Evolutionary conservation across 2,888 invertebrate species (phyloP), one percentile per base, ranked within the genome.

Genomic region (Drosophila pegasa): DNA sequence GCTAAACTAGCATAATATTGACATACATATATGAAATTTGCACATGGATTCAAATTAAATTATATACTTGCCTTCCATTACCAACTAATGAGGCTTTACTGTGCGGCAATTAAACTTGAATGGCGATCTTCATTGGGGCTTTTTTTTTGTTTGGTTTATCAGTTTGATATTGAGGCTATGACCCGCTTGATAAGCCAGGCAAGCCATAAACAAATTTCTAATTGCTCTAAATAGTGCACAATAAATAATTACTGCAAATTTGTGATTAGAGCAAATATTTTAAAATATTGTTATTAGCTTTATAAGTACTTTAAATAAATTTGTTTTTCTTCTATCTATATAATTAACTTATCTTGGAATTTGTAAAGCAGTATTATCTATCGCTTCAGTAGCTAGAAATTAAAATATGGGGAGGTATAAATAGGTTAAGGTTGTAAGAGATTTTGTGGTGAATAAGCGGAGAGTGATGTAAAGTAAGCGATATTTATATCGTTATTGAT

Each of bases 1-100:
- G 63, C 55, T 38, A 85, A 48, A 54, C 73, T 47, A 65, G 67
- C 73, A 75, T 47, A 75, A 78, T 86, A 82, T 80, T 80, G 71
- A 76, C 69, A 80, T 68, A 80, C 78, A 80, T 74, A 71, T 76
- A 71, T 74, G 58, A 73, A 67, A 66, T 77, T 69, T 75, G 86
- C 76, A 85, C 62, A 73, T 85, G 69, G 60, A 65, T 43, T 48
- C 43, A 70, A 61, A 61, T 43, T 64, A 40, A 63, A 63, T 55
- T 56, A 43, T 31, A 35, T 40, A 57, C 59, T 61, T 66, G 48
- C 52, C 40, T 35, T 16, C 57, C 51, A 52, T 45, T 43, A 48
- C 27, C 38, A 66, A 31, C 56, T 63, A 76, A 76, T 64, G 56
- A 77, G 57, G 50, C 41, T n/a, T 51, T 52, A 62, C 47, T 57